Base-by-base conservation (phyloP, 2,888 invertebrate species). In the Chaitophorus viminalis region DNA sequence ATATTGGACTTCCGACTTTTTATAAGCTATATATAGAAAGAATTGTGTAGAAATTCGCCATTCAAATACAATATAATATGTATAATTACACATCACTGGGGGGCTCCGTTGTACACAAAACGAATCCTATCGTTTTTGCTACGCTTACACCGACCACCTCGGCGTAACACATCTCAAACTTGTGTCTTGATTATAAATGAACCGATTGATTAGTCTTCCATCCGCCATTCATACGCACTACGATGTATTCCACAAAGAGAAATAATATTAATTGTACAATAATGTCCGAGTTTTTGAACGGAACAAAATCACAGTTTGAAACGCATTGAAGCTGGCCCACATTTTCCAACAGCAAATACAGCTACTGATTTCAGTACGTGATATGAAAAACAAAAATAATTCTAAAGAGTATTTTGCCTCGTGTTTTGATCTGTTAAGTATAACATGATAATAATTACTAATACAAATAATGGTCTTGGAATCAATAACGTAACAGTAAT, bases 31-130 rank as follows among this genome's bases (percentile, higher is more conserved):
- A 68, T 29, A 11, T 9, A 29, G 46, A 65, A 84, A 46, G 25
- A 84, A 84, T 75, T 84, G 75, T 84, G 29, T 76, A 65, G 83
- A 84, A 84, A 84, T 76, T 84, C 9, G 60, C 65, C 65, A 84
- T 75, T 84, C 36, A 39, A 76, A 84, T 46, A 84, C 83, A 84
- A 84, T 84, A 14, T n/a, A n/a, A n/a, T n/a, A n/a, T n/a, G n/a
- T 39, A 76, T 60, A 39, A 82, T 74, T 74, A 70, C 39, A 31
- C 72, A n/a, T 82, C 72, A 54, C 82, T 54, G 65, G 60, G 33
- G 60, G 65, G 39, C 17, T 76, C 21, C 31, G 83, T 39, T 75
- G 60, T 29, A 31, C 29, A 39, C 39, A 76, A 46, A 31, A 39
- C 65, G 17, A 84, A 76, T 83, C n/a, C 29, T 6, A 39, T 68